A percentile compares a stretch with the other conserved stretches of the same genome.
These are phyloP conservation scores for Cataglyphis livida DNA, from an alignment of 2,888 invertebrate species.

Conservation along the genomic window DNA sequence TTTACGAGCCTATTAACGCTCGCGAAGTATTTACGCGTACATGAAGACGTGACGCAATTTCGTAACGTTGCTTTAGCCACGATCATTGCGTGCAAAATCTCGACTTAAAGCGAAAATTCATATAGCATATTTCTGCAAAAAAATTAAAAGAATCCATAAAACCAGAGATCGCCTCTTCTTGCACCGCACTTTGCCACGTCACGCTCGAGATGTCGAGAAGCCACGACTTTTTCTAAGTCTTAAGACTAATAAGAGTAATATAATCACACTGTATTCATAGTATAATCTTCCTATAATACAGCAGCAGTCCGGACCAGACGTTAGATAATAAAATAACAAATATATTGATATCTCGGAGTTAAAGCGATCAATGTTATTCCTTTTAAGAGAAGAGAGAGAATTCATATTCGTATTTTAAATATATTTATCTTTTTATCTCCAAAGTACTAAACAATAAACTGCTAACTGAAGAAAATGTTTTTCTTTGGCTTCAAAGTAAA, in stretches of 20 bases:
- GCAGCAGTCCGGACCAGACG: neutral
- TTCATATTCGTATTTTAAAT: neutral
- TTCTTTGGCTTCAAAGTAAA: neutral
- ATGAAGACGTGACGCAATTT: constrained; percentile 20
- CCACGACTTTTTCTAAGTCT: constrained; percentile 55
- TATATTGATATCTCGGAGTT: constrained; percentile 27
- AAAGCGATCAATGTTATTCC: neutral
- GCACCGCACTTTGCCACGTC: constrained; percentile 34
- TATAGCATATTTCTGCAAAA: neutral
- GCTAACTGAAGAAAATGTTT: neutral
- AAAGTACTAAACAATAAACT: neutral
- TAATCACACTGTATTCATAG: constrained; percentile 47
- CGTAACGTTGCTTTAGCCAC: constrained; percentile 1
- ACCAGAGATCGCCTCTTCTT: neutral
- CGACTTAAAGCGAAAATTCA: neutral
- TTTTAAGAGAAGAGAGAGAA: neutral
- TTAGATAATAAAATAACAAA: constrained; percentile 18
- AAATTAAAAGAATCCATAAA: neutral
- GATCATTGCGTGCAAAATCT: constrained; percentile 8
- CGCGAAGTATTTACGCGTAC: constrained; percentile 11
- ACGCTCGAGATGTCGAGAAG: constrained; percentile 42
- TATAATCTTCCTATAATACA: constrained; percentile 18
- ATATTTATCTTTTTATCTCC: neutral
- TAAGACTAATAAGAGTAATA: constrained; percentile 58
- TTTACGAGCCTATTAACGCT: constrained; percentile 13